Base-by-base conservation (phyloP, 2,888 invertebrate genomes). In the Carabus problematicus region DNA sequence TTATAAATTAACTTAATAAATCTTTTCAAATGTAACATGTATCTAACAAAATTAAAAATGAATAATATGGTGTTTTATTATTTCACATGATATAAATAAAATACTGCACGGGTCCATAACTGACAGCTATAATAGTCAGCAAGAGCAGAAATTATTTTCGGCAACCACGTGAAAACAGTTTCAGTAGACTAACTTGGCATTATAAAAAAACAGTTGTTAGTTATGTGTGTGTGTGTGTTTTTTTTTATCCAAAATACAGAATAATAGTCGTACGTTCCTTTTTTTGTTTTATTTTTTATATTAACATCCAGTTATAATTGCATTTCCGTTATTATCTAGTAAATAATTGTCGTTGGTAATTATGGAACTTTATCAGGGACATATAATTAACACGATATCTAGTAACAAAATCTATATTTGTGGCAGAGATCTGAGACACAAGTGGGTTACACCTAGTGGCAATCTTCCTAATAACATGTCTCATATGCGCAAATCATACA, bases 311-410 rank as follows among this genome's bases (percentile, higher is more conserved):
- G 67, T 67, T 67, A 67, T 67, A 67, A 67, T 67, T 67, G 67
- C 67, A 67, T 67, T 67, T 67, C 67, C 67, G 67, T 67, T 67
- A 67, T 67, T 67, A 67, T 60, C 67, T 60, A 67, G 60, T 60
- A 60, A 67, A 67, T 67, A 60, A 60, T 67, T 14, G 67, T 29
- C 29, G 29, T 29, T 29, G 29, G 29, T 67, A 67, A 67, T 67
- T 67, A 67, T 67, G 60, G 58, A 67, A 58, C 58, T 67, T 67
- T 67, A 67, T 67, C 60, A 67, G 59, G 67, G 67, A 67, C 67
- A 67, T 67, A 43, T 67, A 67, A 67, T 67, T 67, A 67, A 67
- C 67, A 60, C 40, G 58, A 67, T 67, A 67, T 67, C 67, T 67
- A 52, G 42, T 59, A 67, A 59, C 52, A 60, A 60, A 67, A 67